These are phyloP conservation scores for Pachyseris speciosa DNA, from an alignment of 64 coral and sea anemone species.

Conservation along the genomic window DNA sequence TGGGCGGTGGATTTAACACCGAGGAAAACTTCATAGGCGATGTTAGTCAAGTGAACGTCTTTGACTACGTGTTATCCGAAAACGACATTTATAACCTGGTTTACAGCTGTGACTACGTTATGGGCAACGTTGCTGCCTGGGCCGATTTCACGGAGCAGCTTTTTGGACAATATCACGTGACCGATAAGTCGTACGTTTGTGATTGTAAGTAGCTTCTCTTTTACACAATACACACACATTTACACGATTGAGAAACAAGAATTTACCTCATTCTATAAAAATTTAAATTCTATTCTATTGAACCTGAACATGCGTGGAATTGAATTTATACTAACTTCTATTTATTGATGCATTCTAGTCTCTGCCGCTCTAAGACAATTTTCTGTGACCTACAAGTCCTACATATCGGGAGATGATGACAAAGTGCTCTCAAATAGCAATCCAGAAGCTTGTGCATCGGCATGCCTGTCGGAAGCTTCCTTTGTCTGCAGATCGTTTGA, in stretches of 20 bases:
- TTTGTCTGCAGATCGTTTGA: constrained; percentile 89
- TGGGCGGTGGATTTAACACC: constrained; percentile 59
- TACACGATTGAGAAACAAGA: not conserved
- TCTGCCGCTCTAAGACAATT: constrained; percentile 24
- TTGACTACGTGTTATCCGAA: constrained; percentile 25
- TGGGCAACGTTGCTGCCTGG: constrained; percentile 87
- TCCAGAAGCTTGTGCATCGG: constrained; percentile 51
- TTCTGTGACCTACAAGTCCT: constrained; percentile 50
- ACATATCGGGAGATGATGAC: constrained; percentile 44
- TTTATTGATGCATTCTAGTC: not conserved
- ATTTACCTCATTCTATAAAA: too few relatives aligned
- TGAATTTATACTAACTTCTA: not conserved
- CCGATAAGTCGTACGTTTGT: constrained; percentile 77
- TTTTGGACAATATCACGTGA: constrained; percentile 64
- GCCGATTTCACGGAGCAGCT: constrained; percentile 79
- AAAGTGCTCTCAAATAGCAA: constrained; percentile 12
- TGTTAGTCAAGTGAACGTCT: constrained; percentile 67
- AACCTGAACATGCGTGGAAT: too few relatives aligned
- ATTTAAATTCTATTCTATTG: too few relatives aligned
- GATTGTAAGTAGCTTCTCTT: constrained; percentile 68
- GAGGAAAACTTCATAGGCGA: constrained; percentile 69
- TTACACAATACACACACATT: not conserved
- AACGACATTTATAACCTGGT: constrained; percentile 74
- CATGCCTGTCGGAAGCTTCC: constrained; percentile 40
- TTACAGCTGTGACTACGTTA: constrained; percentile 71